phyloP scores from a whole-genome alignment of 1,140 invertebrate species.

The Leptinotarsa texana region DNA sequence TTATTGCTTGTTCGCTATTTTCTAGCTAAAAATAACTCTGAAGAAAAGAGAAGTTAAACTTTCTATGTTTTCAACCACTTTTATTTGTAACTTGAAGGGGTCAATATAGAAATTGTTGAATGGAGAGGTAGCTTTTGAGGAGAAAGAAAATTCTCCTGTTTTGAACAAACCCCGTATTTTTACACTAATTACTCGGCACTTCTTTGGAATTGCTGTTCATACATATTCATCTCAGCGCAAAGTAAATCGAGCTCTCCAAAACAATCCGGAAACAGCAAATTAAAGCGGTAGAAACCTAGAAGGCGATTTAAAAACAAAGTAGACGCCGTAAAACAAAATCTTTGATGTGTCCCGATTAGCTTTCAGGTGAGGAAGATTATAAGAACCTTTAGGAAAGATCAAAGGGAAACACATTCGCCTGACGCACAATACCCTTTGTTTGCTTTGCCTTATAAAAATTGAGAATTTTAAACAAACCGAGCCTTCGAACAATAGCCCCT shows the following conservation, averaged over 20 bases:
- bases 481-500: background rate
- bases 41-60: too few species aligned
- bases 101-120: too few species aligned
- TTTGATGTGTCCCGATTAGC: conserved; percentile 17
- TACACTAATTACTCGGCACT: too few species aligned
- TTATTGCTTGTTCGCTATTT: too few species aligned
- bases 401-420: conserved; percentile 10
- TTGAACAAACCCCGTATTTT: too few species aligned
- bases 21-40: too few species aligned
- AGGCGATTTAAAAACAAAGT: conserved; percentile 3
- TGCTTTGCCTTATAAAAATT: conserved; percentile 7
- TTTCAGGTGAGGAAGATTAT: conserved; percentile 16
- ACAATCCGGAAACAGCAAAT: background rate
- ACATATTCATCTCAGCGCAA: too few species aligned
- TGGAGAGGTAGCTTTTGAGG: too few species aligned
- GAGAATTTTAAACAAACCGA: conserved; percentile 10
- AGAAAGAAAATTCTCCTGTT: too few species aligned
- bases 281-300: background rate
- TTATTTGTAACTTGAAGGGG: too few species aligned
- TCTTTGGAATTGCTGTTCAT: too few species aligned
- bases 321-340: conserved; percentile 13
- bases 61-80: too few species aligned
- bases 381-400: background rate
- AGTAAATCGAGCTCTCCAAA: background rate
- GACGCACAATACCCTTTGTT: conserved; percentile 8